A percentile compares a stretch with the other conserved stretches of the same genome.
Conservation (phyloP, 2,888 invertebrate species). For the Rhamphomyia laevipes region DNA sequence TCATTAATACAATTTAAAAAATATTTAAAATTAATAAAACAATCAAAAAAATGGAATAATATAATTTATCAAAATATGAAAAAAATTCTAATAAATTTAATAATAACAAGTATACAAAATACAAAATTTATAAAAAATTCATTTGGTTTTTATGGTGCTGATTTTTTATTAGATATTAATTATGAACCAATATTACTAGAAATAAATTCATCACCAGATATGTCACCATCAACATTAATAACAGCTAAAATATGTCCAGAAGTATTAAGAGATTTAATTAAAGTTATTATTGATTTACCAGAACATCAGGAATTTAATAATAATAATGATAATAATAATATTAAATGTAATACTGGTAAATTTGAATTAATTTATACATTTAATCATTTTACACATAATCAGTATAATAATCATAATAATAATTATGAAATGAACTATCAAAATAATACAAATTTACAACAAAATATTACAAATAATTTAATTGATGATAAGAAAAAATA, state of each 20-base stretch:
- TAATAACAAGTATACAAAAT: constrained; percentile 66
- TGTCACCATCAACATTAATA: constrained; percentile 68
- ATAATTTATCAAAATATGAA: constrained; percentile 77
- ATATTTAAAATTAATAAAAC: constrained; percentile 41
- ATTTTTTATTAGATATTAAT: constrained; percentile 79
- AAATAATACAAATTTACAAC: no score
- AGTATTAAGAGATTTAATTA: constrained; percentile 73
- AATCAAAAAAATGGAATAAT: constrained; percentile 46
- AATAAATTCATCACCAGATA: constrained; percentile 81
- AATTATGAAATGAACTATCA: no score
- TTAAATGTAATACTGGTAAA: constrained; percentile 41
- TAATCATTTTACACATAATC: no score
- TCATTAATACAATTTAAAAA: constrained; percentile 56
- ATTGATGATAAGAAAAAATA: no score
- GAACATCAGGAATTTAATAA: no score
- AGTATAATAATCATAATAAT: no score
- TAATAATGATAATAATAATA: no score
- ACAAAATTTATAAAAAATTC: constrained; percentile 57
- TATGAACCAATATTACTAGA: constrained; percentile 83
- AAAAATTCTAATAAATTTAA: constrained; percentile 64
- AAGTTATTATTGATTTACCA: constrained; percentile 50
- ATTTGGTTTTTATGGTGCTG: constrained; percentile 86
- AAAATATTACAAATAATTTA: no score
- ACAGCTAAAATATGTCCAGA: constrained; percentile 72
- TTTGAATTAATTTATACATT: no score